Percentiles rank a stretch among this genome's conserved stretches.
These are phyloP conservation scores for Desoria tigrina DNA, from an alignment of 2,888 invertebrate species.

Conservation along the genomic window DNA sequence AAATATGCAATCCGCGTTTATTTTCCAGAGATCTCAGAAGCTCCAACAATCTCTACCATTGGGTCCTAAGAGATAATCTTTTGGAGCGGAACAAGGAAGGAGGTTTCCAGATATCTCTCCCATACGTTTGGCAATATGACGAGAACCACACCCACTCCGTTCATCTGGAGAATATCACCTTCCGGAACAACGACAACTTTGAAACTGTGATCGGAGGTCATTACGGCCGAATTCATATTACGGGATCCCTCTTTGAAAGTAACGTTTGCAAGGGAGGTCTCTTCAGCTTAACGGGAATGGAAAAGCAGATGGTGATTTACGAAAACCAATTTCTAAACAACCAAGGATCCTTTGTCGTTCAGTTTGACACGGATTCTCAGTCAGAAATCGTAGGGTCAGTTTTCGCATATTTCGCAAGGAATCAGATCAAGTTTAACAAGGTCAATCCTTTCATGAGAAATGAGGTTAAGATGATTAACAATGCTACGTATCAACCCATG, in stretches of 20 bases:
- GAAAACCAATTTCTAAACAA: slow-evolving; percentile 79
- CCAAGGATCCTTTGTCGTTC: slow-evolving; percentile 77
- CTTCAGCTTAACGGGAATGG: slow-evolving; percentile 87
- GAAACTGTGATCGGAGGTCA: slow-evolving; percentile 86
- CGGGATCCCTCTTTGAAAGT: slow-evolving; percentile 77
- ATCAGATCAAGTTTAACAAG: slow-evolving; percentile 72
- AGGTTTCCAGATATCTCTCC: slow-evolving; percentile 84
- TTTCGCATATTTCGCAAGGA: slow-evolving; percentile 74
- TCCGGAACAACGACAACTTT: slow-evolving; percentile 83
- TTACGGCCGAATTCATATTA: slow-evolving; percentile 84
- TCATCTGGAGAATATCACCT: slow-evolving; percentile 81
- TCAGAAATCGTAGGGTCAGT: slow-evolving; percentile 88
- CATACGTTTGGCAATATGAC: slow-evolving; percentile 93
- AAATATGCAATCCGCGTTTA: background rate
- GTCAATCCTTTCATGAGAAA: slow-evolving; percentile 52
- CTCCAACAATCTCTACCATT: slow-evolving; percentile 96
- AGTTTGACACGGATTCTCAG: slow-evolving; percentile 86
- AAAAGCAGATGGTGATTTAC: slow-evolving; percentile 84
- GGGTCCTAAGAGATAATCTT: slow-evolving; percentile 81
- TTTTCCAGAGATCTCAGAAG: slow-evolving; percentile 77
- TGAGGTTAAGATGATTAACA: slow-evolving; percentile 54
- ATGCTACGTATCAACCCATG: slow-evolving; percentile 60
- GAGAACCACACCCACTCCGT: slow-evolving; percentile 92
- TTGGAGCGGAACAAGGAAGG: slow-evolving; percentile 82
- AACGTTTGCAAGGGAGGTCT: slow-evolving; percentile 82